These are phyloP conservation scores for Vulpes vulpes DNA, from an alignment of 2,113 vertebrate species.

Conservation along the genomic window DNA sequence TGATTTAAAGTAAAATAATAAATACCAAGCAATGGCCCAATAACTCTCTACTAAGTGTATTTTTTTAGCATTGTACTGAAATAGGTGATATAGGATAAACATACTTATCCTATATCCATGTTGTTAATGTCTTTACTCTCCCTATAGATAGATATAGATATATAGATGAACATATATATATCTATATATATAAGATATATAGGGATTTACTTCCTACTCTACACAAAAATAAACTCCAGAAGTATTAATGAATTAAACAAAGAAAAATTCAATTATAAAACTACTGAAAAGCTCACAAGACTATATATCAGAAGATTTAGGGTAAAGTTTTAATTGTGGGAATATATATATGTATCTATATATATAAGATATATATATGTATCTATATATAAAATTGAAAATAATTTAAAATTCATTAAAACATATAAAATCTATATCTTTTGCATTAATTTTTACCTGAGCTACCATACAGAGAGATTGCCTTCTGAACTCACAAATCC, in stretches of 20 bases:
- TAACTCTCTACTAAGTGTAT: not conserved
- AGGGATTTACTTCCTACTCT: not conserved
- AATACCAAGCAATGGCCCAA: not conserved
- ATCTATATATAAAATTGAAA: not conserved
- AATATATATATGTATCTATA: not conserved
- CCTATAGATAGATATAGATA: too few relatives aligned
- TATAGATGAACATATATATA: too few relatives aligned
- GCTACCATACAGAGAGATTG: not conserved
- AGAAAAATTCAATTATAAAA: constrained; percentile 9
- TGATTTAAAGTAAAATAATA: constrained; percentile 43
- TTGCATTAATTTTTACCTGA: not conserved
- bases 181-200: not conserved
- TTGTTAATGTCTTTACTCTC: not conserved
- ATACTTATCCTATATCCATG: not conserved
- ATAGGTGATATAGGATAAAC: not conserved
- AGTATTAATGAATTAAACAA: not conserved
- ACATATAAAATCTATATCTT: not conserved
- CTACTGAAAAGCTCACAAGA: not conserved
- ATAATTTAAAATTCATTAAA: not conserved
- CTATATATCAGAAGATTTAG: not conserved
- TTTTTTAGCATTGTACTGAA: not conserved
- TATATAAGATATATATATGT: too few relatives aligned
- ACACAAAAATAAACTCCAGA: not conserved
- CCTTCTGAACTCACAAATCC: not conserved
- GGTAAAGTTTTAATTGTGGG: not conserved